phyloP scores from a whole-genome alignment of 2,888 invertebrate genomes.

The Cancer borealis region DNA sequence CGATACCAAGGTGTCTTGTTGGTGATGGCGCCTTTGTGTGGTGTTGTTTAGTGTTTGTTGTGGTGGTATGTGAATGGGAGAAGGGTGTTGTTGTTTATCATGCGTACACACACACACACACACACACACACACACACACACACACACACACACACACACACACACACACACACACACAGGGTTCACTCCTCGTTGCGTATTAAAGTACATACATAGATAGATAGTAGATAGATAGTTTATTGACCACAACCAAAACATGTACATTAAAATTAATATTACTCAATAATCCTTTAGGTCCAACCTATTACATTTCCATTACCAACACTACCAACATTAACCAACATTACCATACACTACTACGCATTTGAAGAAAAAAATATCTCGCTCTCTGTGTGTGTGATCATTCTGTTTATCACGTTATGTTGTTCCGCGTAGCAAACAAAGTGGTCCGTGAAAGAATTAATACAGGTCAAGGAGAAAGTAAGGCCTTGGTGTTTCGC shows the following conservation, averaged over 20 bases:
- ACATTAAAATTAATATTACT: too few species aligned
- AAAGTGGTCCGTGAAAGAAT: constrained; percentile 5
- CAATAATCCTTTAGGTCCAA: too few species aligned
- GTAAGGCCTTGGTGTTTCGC: not conserved
- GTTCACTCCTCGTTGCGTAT: too few species aligned
- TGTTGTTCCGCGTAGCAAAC: not conserved
- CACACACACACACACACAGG: constrained; percentile 20
- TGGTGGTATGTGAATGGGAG: not conserved
- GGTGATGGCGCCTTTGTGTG: not conserved
- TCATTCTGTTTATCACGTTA: not conserved
- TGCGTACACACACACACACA: not conserved
- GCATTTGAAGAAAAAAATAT: not conserved
- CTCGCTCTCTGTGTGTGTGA: not conserved
- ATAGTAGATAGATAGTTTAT: too few species aligned
- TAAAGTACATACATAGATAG: too few species aligned
- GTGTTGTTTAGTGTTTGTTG: not conserved
- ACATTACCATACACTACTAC: too few species aligned
- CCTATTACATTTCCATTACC: too few species aligned
- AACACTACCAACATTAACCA: too few species aligned
- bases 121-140: not conserved
- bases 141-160: constrained; percentile 20
- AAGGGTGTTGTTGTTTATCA: not conserved
- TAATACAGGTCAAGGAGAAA: not conserved
- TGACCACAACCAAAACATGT: too few species aligned
- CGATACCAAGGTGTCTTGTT: not conserved